Evolutionary conservation across 2,888 invertebrate genomes (phyloP).

Genomic region (Parapristionchus giblindavisi): DNA sequence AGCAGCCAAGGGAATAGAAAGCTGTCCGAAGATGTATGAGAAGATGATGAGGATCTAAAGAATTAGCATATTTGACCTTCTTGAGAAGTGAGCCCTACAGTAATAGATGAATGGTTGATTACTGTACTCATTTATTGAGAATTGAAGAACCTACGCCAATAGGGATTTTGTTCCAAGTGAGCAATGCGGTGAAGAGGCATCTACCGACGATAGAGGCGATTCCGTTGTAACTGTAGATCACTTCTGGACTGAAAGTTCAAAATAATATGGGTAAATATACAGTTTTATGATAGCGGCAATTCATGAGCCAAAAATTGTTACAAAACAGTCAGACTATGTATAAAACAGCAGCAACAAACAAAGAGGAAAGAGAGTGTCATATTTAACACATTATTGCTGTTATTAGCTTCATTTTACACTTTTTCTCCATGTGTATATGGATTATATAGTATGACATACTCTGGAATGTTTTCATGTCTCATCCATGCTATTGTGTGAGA

Average conservation of each 20-base stretch:
- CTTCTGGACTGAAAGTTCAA: slow-evolving; percentile 49
- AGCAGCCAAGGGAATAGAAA: slow-evolving; percentile 44
- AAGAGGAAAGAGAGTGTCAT: too few species aligned
- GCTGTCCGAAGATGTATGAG: slow-evolving; percentile 49
- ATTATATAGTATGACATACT: slow-evolving; percentile 38
- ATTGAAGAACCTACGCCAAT: slow-evolving; percentile 1
- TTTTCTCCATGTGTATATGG: background rate
- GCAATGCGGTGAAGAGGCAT: slow-evolving; percentile 42
- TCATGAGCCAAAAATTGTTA: background rate
- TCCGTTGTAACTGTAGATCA: slow-evolving; percentile 52
- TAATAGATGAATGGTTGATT: background rate
- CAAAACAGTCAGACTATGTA: background rate
- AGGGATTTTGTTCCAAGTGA: slow-evolving; percentile 39
- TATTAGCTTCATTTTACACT: background rate
- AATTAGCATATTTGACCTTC: background rate
- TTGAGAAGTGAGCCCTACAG: background rate
- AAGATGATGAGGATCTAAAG: slow-evolving; percentile 46
- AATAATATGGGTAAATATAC: background rate
- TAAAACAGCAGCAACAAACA: too few species aligned
- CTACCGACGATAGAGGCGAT: slow-evolving; percentile 50
- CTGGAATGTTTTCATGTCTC: slow-evolving; percentile 45
- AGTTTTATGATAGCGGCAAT: background rate
- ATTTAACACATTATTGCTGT: background rate
- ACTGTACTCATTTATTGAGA: background rate
- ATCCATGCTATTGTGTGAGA: slow-evolving; percentile 51